phyloP scores from a whole-genome alignment of 2,888 invertebrate genomes.

The Cordilura impudica region DNA sequence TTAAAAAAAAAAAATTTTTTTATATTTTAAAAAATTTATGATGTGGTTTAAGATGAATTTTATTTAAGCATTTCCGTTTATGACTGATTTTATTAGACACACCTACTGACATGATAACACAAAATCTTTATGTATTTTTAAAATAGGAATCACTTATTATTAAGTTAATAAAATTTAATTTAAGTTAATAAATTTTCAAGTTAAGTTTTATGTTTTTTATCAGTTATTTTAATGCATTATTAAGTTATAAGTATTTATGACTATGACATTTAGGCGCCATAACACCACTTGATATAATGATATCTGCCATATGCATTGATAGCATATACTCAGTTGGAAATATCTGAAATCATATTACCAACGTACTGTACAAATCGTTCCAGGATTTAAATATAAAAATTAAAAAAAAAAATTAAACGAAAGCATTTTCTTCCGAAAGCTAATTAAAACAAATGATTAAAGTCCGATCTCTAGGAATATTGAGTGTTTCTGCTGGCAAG shows the following conservation, averaged over 20 bases:
- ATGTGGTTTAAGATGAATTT: neutral
- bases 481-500: no score
- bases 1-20: slow-evolving; percentile 22
- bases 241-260: slow-evolving; percentile 30
- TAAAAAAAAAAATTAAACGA: no score
- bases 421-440: no score
- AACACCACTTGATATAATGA: neutral
- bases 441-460: no score
- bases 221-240: slow-evolving; percentile 3
- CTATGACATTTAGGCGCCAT: slow-evolving; percentile 2
- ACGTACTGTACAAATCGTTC: no score
- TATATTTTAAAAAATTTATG: slow-evolving; percentile 14
- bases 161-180: neutral
- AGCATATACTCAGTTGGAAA: no score
- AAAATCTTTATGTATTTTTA: neutral
- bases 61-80: slow-evolving; percentile 30
- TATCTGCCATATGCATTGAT: no score
- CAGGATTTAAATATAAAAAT: no score
- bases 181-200: neutral
- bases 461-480: no score
- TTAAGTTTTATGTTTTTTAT: slow-evolving; percentile 42
- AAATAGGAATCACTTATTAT: neutral
- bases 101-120: slow-evolving; percentile 16
- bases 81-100: neutral
- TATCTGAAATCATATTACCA: no score